phyloP scores from a whole-genome alignment of 2,797 vertebrate species.

The Eulemur albifrons region DNA sequence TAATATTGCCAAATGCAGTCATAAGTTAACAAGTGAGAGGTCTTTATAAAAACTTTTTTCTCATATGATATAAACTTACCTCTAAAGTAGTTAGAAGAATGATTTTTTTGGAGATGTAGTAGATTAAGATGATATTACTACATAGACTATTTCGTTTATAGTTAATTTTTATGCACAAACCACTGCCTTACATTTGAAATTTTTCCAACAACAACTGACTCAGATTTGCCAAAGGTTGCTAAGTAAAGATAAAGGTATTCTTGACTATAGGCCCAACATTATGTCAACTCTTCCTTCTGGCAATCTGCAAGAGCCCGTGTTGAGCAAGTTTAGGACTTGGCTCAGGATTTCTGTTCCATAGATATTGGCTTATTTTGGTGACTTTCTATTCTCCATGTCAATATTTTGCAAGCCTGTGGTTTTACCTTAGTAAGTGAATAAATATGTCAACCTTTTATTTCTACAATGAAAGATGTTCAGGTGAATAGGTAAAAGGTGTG shows the following conservation, averaged over 20 bases:
- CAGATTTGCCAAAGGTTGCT: constrained; percentile 58
- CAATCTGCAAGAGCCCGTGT: background rate
- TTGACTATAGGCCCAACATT: background rate
- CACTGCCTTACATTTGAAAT: constrained; percentile 24
- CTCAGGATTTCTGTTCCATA: constrained; percentile 42
- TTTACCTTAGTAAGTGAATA: background rate
- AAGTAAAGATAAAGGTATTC: constrained; percentile 41
- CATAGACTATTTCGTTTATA: background rate
- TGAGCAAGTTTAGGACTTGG: background rate
- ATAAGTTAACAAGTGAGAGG: background rate
- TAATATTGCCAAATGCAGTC: background rate
- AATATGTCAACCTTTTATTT: background rate
- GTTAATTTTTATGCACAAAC: background rate
- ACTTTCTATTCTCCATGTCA: background rate
- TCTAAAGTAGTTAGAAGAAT: background rate
- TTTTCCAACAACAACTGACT: constrained; percentile 40
- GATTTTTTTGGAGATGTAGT: background rate
- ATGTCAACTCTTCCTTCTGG: constrained; percentile 41
- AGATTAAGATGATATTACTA: background rate
- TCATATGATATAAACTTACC: background rate
- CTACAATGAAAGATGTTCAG: background rate
- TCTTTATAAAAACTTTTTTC: background rate
- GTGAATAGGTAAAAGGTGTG: background rate
- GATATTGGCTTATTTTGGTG: background rate
- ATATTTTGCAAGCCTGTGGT: background rate